phyloP scores from a whole-genome alignment of 2,797 vertebrate species.

The Chrosomus eos region DNA sequence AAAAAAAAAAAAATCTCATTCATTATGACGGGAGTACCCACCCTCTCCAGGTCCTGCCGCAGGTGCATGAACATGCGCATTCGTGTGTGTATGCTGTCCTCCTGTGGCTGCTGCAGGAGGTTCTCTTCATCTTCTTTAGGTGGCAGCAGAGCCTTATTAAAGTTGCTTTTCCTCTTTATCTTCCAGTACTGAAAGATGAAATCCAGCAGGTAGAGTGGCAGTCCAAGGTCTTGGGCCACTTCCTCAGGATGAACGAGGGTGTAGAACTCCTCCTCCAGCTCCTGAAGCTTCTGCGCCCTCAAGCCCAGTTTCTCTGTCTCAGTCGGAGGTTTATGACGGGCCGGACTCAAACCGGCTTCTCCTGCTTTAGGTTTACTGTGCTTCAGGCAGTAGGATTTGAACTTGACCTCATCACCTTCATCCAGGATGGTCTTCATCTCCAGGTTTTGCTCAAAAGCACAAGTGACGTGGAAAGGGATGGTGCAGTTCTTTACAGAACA shows the following conservation, averaged over 20 bases:
- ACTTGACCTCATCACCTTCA: slow-evolving; percentile 96
- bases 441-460: slow-evolving; percentile 96
- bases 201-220: slow-evolving; percentile 84
- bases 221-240: slow-evolving; percentile 81
- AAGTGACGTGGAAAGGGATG: slow-evolving; percentile 97
- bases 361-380: slow-evolving; percentile 90
- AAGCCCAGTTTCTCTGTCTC: slow-evolving; percentile 89
- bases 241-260: slow-evolving; percentile 85
- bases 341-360: slow-evolving; percentile 78
- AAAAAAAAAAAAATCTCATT: background rate
- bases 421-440: slow-evolving; percentile 99
- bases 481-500: slow-evolving; percentile 98
- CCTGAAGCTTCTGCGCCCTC: slow-evolving; percentile 92
- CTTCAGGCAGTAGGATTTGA: slow-evolving; percentile 96
- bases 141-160: slow-evolving; percentile 94
- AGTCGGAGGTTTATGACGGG: slow-evolving; percentile 81
- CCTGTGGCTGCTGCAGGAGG: slow-evolving; percentile 91
- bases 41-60: slow-evolving; percentile 96
- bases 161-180: slow-evolving; percentile 93
- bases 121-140: slow-evolving; percentile 94
- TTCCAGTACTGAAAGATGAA: slow-evolving; percentile 99
- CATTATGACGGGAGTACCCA: slow-evolving; percentile 65
- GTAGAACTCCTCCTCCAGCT: slow-evolving; percentile 96
- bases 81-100: slow-evolving; percentile 96
- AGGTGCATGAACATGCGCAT: slow-evolving; percentile 99